Evolutionary conservation across 2,797 vertebrate species (phyloP).

Genomic region (Sternarchorhynchus goeldii): DNA sequence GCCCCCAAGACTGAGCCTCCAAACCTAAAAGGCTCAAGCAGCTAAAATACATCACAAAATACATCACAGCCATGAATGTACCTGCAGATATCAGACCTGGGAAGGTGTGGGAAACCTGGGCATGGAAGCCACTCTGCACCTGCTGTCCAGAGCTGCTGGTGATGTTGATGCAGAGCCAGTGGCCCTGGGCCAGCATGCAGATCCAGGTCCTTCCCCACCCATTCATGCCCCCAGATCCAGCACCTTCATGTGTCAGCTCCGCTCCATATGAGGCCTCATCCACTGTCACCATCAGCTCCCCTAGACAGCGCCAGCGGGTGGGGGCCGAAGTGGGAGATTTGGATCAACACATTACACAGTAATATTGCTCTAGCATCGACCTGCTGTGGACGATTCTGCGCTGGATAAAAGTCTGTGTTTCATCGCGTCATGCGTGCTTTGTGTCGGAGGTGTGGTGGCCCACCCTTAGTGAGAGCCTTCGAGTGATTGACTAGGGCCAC

Average conservation of each 20-base stretch:
- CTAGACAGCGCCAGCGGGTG: background rate
- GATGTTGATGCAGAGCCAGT: constrained; percentile 72
- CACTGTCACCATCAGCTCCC: constrained; percentile 69
- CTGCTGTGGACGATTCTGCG: background rate
- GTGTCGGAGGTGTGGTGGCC: background rate
- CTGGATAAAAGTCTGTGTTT: no score
- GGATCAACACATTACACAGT: background rate
- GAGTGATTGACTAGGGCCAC: constrained; percentile 70
- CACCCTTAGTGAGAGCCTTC: constrained; percentile 70
- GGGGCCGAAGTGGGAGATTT: background rate
- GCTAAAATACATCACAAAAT: background rate
- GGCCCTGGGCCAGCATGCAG: constrained; percentile 64
- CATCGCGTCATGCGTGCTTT: no score
- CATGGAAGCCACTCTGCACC: constrained; percentile 59
- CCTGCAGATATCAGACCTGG: constrained; percentile 66
- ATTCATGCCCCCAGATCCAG: constrained; percentile 48
- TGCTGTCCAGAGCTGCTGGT: constrained; percentile 52
- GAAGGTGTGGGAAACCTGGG: constrained; percentile 71
- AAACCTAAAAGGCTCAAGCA: no score
- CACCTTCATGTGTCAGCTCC: constrained; percentile 67
- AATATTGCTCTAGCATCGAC: background rate
- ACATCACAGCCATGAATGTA: constrained; percentile 33
- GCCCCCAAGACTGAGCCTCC: no score
- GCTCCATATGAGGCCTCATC: constrained; percentile 69
- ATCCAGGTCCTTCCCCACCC: constrained; percentile 57